Percentiles rank a stretch among this genome's conserved stretches.
Evolutionary conservation across 2,888 invertebrate genomes (phyloP).

Genomic region (Melanostoma scalare): DNA sequence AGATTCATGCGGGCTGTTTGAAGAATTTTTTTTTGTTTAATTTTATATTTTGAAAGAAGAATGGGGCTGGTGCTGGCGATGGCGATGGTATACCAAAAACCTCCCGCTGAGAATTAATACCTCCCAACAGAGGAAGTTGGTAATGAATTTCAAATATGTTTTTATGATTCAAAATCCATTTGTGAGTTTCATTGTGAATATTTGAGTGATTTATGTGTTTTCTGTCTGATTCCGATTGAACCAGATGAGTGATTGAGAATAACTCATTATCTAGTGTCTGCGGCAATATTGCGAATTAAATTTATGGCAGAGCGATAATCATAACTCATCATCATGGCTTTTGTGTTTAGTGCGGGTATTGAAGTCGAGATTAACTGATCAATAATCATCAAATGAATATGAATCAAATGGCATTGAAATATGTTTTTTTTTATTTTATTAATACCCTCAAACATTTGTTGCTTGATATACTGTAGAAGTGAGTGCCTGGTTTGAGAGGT

Average conservation of each 20-base stretch:
- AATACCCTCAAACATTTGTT: too few species aligned
- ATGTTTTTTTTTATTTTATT: too few species aligned
- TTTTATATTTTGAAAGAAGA: background rate
- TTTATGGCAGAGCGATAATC: too few species aligned
- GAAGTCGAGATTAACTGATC: too few species aligned
- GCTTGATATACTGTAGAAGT: too few species aligned
- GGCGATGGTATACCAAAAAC: background rate
- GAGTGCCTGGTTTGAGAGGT: too few species aligned
- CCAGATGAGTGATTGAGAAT: background rate
- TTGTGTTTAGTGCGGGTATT: too few species aligned
- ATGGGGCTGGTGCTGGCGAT: background rate
- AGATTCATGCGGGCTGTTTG: background rate
- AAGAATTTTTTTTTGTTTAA: background rate
- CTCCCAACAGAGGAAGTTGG: background rate
- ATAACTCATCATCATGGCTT: too few species aligned
- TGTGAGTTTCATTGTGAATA: background rate
- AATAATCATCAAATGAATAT: too few species aligned
- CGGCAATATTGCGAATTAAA: too few species aligned
- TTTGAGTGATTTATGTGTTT: slow-evolving; percentile 3
- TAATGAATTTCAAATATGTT: slow-evolving; percentile 16
- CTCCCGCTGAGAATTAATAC: background rate
- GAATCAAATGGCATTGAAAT: too few species aligned
- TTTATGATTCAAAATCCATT: slow-evolving; percentile 11
- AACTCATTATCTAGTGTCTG: too few species aligned
- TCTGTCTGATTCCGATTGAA: background rate